phyloP scores from a whole-genome alignment of 1,140 invertebrate genomes.

The Probaryconus sp. region DNA sequence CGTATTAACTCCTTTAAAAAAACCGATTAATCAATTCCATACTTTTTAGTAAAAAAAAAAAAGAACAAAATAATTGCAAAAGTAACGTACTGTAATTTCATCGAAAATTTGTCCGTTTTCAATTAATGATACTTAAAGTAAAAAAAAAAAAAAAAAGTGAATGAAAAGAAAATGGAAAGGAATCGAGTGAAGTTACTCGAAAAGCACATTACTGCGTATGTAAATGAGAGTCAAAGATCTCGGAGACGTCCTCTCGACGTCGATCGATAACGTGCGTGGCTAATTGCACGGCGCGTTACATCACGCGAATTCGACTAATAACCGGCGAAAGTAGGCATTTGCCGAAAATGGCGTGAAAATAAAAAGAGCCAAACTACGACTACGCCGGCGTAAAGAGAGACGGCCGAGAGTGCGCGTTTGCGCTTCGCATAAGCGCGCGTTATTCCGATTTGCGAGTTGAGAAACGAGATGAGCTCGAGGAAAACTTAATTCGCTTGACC shows the following conservation, averaged over 20 bases:
- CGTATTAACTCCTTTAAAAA: too few relatives aligned
- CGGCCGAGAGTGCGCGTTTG: slow-evolving; percentile 49
- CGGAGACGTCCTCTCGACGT: slow-evolving; percentile 7
- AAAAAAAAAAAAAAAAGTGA: too few relatives aligned
- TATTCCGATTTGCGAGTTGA: slow-evolving; percentile 64
- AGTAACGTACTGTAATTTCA: too few relatives aligned
- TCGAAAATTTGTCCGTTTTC: too few relatives aligned
- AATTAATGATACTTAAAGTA: too few relatives aligned
- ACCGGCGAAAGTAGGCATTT: slow-evolving; percentile 69
- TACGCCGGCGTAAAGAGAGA: slow-evolving; percentile 22
- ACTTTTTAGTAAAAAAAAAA: too few relatives aligned
- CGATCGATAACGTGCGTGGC: slow-evolving; percentile 40
- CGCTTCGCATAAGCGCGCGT: slow-evolving; percentile 51
- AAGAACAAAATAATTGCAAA: too few relatives aligned
- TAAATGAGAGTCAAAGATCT: background rate
- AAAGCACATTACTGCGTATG: too few relatives aligned
- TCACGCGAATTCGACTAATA: slow-evolving; percentile 70
- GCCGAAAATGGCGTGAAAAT: slow-evolving; percentile 72
- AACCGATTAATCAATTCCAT: too few relatives aligned
- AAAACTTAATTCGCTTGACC: slow-evolving; percentile 66
- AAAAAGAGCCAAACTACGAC: slow-evolving; percentile 56
- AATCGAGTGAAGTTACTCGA: too few relatives aligned
- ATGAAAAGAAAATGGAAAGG: too few relatives aligned
- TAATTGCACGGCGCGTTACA: slow-evolving; percentile 49
- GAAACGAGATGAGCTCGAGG: slow-evolving; percentile 62